A percentile compares a stretch with the other conserved stretches of the same genome.
These are phyloP conservation scores for Zaprionus bogoriensis DNA, from an alignment of 2,888 invertebrate genomes.

Conservation along the genomic window DNA sequence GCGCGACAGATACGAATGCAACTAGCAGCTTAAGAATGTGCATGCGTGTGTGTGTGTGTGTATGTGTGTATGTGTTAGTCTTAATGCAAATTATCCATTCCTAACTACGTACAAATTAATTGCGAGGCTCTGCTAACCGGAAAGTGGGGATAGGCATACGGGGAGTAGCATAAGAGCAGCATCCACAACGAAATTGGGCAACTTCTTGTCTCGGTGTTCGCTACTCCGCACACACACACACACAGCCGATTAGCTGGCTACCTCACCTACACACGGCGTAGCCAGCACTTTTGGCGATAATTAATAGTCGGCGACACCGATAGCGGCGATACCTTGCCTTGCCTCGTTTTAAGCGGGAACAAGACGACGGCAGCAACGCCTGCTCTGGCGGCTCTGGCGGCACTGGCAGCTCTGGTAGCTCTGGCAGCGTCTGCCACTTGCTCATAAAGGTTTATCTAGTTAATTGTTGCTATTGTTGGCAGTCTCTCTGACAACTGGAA, in stretches of 20 bases:
- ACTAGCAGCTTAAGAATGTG: not conserved
- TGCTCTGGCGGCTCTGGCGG: conserved; percentile 5
- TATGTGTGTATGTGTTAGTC: not conserved
- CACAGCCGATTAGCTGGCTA: conserved; percentile 15
- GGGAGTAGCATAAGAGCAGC: conserved; percentile 24
- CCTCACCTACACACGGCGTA: conserved; percentile 50
- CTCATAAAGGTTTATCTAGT: conserved; percentile 70
- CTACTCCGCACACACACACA: too few species aligned
- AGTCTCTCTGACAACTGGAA: conserved; percentile 20
- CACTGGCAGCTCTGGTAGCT: not conserved
- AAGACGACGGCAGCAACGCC: conserved; percentile 1
- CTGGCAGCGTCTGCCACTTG: conserved; percentile 29
- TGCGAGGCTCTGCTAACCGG: conserved; percentile 37
- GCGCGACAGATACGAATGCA: not conserved
- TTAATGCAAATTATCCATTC: conserved; percentile 1
- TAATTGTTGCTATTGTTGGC: conserved; percentile 15
- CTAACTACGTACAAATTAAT: conserved; percentile 40
- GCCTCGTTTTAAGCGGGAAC: not conserved
- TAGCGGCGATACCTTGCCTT: conserved; percentile 35
- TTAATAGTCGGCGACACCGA: conserved; percentile 64
- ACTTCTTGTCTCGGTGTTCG: too few species aligned
- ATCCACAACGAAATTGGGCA: conserved; percentile 20
- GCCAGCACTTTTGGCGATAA: conserved; percentile 52
- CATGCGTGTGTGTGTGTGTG: not conserved
- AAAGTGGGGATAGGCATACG: not conserved